Evolutionary conservation across 2,113 vertebrate genomes (phyloP), one percentile per base, ranked within the genome.

Genomic region (Sceloporus tristichus): DNA sequence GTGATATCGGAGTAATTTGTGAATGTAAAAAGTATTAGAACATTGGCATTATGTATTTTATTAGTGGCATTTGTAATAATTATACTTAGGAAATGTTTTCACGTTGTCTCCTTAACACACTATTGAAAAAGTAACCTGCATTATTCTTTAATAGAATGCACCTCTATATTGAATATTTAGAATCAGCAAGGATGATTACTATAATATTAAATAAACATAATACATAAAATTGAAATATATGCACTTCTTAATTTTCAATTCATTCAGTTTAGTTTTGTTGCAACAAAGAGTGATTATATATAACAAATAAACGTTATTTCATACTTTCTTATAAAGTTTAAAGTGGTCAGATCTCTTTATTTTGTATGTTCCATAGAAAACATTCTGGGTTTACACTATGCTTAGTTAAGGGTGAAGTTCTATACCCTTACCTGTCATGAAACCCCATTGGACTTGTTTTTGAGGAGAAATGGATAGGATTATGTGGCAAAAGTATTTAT

Each of bases 231-330:
- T 10, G 25, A 62, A 74, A 82, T 16, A 65, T 78, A 59, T 8
- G 23, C 23, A 80, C 87, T 84, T 81, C 90, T 94, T 92, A 93
- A 83, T 92, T 89, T 9, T 91, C 40, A 86, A 42, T 84, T 42
- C 84, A 23, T 66, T 87, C 48, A 87, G 89, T 95, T 86, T 88
- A 8, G 68, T 93, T 11, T 83, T 86, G 71, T 59, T 90, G 88
- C 79, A 85, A 91, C 75, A 83, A 92, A 89, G 90, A 87, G 93
- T 90, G 92, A 85, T 90, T 68, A 25, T 23, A 14, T 7, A 23
- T 68, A 62, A 62, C 18, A 16, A 18, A 62, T 62, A 14, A 62
- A 62, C 16, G 18, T 16, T 77, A 40, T 75, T 18, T 75, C 13
- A 2, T 18, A 76, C 0, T 10, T 92, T 81, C 10, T 81, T 80